A percentile compares a stretch with the other conserved stretches of the same genome.
Evolutionary conservation across 1,140 invertebrate species (phyloP).

Genomic region (Oryctes rhinoceros): DNA sequence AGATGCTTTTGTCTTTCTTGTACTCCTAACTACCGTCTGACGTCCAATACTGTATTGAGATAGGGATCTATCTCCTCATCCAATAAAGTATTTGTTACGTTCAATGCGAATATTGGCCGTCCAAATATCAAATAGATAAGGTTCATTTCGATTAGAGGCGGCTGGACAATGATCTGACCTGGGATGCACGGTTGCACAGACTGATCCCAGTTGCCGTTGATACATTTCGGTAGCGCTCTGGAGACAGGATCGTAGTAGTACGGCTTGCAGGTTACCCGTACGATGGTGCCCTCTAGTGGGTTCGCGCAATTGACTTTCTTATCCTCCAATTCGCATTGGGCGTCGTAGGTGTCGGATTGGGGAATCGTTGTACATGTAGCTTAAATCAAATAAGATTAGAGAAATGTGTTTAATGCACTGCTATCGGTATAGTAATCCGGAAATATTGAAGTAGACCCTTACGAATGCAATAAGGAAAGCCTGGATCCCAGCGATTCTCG

Average conservation of each 20-base stretch:
- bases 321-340: not conserved
- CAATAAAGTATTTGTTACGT: not conserved
- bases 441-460: not conserved
- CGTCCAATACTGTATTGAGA: not conserved
- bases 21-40: not conserved
- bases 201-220: slow-evolving; percentile 44
- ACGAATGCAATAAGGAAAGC: not conserved
- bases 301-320: not conserved
- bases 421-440: too few species aligned
- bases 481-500: not conserved
- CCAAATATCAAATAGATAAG: not conserved
- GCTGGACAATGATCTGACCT: slow-evolving; percentile 34
- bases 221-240: not conserved
- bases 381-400: not conserved
- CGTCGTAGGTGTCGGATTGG: not conserved
- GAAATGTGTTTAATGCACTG: not conserved
- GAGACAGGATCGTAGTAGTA: not conserved
- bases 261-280: not conserved
- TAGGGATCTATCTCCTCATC: not conserved
- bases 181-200: slow-evolving; percentile 42
- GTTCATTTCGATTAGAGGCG: not conserved
- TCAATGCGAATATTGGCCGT: not conserved
- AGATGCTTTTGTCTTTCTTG: too few species aligned
- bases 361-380: not conserved
- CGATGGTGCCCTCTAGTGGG: not conserved